Evolutionary conservation across 2,797 vertebrate species (phyloP).

Genomic region (Phalanger gymnotis): DNA sequence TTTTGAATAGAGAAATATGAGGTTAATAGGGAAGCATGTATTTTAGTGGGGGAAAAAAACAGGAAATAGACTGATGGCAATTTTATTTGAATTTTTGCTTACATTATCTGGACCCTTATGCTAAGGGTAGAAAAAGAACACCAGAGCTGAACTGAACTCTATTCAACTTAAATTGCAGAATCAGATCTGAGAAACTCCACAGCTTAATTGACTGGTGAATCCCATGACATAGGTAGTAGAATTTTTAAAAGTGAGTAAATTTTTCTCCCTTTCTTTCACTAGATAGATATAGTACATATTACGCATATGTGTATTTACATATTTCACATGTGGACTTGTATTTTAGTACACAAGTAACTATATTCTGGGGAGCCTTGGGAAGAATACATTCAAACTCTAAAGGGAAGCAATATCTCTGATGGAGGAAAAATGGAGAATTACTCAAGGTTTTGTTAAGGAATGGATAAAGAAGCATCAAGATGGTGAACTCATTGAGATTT

Average conservation of each 20-base stretch:
- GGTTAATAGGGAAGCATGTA: slow-evolving; percentile 18
- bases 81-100: slow-evolving; percentile 53
- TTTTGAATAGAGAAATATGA: background rate
- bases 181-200: background rate
- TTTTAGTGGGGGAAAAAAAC: background rate
- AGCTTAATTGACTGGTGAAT: slow-evolving; percentile 49
- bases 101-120: slow-evolving; percentile 4
- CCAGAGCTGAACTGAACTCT: slow-evolving; percentile 41
- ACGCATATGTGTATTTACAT: fast-evolving
- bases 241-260: background rate
- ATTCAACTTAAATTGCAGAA: slow-evolving; percentile 54
- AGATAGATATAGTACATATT: background rate
- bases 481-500: background rate
- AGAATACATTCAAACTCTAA: background rate
- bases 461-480: background rate
- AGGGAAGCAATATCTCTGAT: background rate
- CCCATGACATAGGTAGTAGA: slow-evolving; percentile 22
- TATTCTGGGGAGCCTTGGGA: background rate
- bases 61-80: slow-evolving; percentile 42
- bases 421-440: background rate
- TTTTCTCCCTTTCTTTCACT: background rate
- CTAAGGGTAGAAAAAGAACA: slow-evolving; percentile 6
- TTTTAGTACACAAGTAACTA: background rate
- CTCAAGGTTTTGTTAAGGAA: background rate
- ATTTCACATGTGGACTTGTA: background rate